Evolutionary conservation across 1,140 invertebrate genomes (phyloP).

Genomic region (Microvelia longipes): DNA sequence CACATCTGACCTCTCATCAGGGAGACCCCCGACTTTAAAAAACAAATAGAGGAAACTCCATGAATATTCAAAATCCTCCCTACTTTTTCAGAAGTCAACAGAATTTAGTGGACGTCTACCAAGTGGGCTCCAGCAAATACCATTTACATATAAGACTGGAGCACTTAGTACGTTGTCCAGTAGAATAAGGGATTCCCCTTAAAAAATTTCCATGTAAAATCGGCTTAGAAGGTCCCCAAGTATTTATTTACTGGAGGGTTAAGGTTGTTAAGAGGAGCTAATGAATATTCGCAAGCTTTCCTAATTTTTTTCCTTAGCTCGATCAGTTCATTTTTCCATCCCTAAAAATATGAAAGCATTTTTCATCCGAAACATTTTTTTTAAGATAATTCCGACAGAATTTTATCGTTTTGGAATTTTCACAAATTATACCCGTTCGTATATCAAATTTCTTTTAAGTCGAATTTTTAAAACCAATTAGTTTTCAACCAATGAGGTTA

Average conservation of each 20-base stretch:
- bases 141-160: slow-evolving; percentile 10
- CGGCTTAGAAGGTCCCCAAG: slow-evolving; percentile 1
- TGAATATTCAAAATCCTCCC: slow-evolving; percentile 2
- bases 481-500: too few relatives aligned
- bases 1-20: not conserved
- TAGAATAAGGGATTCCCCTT: slow-evolving; percentile 4
- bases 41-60: slow-evolving; percentile 5
- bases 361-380: too few relatives aligned
- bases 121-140: slow-evolving; percentile 6
- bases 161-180: not conserved
- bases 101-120: slow-evolving; percentile 2
- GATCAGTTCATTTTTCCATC: not conserved
- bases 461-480: too few relatives aligned
- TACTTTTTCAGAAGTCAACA: slow-evolving; percentile 7
- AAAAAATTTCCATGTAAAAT: slow-evolving; percentile 11
- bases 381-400: too few relatives aligned
- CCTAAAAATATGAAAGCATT: too few relatives aligned
- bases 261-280: not conserved
- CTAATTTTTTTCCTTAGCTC: not conserved
- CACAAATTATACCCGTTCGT: too few relatives aligned
- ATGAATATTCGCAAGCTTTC: not conserved
- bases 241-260: not conserved
- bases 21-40: not conserved
- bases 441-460: too few relatives aligned
- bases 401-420: too few relatives aligned